Conservation (phyloP, 2,113 vertebrate species). For the Muscicapa adusta region DNA sequence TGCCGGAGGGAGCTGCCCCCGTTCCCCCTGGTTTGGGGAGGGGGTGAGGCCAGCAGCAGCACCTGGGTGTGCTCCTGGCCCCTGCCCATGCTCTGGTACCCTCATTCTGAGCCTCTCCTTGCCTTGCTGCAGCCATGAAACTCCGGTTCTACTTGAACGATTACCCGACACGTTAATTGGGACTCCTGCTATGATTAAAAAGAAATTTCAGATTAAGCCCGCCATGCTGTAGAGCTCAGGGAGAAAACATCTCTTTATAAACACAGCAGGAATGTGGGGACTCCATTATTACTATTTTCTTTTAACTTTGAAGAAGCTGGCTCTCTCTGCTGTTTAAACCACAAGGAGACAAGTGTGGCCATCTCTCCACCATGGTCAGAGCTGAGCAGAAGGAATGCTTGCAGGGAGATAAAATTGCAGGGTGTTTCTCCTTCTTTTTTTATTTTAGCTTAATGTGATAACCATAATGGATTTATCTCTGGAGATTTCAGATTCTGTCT, state of each 20-base stretch:
- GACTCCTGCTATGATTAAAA: conserved; percentile 82
- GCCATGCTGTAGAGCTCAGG: conserved; percentile 63
- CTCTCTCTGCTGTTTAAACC: conserved; percentile 55
- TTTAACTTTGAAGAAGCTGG: conserved; percentile 61
- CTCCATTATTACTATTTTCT: conserved; percentile 54
- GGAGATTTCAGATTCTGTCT: background rate
- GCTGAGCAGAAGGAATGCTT: background rate
- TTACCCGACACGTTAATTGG: conserved; percentile 78
- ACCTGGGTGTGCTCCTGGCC: background rate
- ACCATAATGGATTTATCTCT: conserved; percentile 1
- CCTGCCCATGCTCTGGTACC: background rate
- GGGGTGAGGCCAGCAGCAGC: fast-evolving
- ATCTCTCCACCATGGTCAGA: background rate
- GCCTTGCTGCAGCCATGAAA: conserved; percentile 21
- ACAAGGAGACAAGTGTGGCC: background rate
- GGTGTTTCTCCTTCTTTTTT: background rate
- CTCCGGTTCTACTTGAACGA: conserved; percentile 70
- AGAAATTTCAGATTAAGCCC: conserved; percentile 78
- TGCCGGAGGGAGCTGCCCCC: fast-evolving
- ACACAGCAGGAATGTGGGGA: conserved; percentile 67
- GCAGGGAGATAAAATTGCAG: conserved; percentile 22
- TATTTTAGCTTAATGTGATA: background rate
- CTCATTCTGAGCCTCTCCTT: background rate
- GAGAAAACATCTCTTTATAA: conserved; percentile 78
- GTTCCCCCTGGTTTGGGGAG: background rate